Percentiles rank a stretch among this genome's conserved stretches.
Evolutionary conservation across 2,797 vertebrate genomes (phyloP).

Genomic region (Luscinia luscinia): DNA sequence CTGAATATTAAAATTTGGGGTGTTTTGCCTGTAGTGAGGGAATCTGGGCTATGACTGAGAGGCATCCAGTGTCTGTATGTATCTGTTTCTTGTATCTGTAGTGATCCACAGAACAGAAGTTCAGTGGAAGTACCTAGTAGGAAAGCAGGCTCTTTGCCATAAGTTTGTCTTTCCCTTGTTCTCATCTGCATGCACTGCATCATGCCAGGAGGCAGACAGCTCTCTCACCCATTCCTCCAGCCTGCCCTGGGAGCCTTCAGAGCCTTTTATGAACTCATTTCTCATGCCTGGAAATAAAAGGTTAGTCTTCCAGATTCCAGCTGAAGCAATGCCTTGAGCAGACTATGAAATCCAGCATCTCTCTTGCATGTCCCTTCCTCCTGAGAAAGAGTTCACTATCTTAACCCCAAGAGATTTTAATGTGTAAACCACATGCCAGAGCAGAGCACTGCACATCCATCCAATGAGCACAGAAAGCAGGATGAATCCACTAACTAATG

Average conservation of each 20-base stretch:
- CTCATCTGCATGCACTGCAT: neutral
- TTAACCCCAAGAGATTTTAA: neutral
- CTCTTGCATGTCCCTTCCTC: neutral
- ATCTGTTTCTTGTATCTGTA: neutral
- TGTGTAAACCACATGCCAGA: neutral
- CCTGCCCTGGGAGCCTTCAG: neutral
- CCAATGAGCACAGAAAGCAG: neutral
- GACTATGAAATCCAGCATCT: neutral
- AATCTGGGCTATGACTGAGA: neutral
- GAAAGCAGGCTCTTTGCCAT: neutral
- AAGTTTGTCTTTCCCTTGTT: neutral
- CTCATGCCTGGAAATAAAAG: neutral
- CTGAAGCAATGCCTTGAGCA: neutral
- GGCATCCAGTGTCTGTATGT: rapidly evolving
- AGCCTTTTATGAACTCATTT: neutral
- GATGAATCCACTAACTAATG: neutral
- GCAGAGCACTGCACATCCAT: neutral
- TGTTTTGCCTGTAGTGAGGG: neutral
- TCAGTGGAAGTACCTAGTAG: neutral
- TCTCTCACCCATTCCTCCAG: neutral
- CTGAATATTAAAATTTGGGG: neutral
- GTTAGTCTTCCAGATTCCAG: neutral
- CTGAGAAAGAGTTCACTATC: neutral
- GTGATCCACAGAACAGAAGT: neutral
- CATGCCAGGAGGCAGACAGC: neutral